Conservation (phyloP, 2,113 vertebrate species). For the Tachycineta bicolor region DNA sequence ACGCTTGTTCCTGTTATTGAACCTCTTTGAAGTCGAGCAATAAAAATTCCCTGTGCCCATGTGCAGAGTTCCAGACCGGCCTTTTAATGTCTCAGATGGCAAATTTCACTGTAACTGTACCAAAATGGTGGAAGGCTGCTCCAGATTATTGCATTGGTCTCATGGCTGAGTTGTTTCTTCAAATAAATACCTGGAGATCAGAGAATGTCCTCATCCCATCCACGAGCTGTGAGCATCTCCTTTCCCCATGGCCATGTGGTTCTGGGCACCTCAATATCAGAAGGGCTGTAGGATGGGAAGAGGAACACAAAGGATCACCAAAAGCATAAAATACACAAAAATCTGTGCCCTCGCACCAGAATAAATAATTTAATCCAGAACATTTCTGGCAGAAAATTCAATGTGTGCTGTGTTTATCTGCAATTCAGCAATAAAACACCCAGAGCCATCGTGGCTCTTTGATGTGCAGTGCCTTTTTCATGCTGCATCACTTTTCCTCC, state of each 20-base stretch:
- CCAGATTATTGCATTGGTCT: neutral
- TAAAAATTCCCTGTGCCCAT: neutral
- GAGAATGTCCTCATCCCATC: neutral
- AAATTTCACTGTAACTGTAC: neutral
- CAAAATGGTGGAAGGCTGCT: neutral
- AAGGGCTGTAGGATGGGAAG: neutral
- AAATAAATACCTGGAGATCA: neutral
- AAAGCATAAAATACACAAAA: neutral
- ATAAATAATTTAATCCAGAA: neutral
- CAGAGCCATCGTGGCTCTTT: neutral
- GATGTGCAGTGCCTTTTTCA: neutral
- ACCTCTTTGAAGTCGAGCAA: neutral
- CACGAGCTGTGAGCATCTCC: accelerated
- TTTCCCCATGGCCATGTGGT: neutral
- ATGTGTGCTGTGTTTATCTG: neutral
- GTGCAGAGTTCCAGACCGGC: neutral
- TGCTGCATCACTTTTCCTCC: neutral
- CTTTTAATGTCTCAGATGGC: neutral
- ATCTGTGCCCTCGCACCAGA: neutral
- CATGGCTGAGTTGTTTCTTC: neutral
- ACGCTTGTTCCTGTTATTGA: neutral
- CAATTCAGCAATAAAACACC: neutral
- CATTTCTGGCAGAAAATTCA: neutral
- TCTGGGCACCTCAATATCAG: neutral
- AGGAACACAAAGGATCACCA: neutral